These are phyloP conservation scores for Alectura lathami DNA, from an alignment of 2,113 vertebrate genomes.

Conservation along the genomic window DNA sequence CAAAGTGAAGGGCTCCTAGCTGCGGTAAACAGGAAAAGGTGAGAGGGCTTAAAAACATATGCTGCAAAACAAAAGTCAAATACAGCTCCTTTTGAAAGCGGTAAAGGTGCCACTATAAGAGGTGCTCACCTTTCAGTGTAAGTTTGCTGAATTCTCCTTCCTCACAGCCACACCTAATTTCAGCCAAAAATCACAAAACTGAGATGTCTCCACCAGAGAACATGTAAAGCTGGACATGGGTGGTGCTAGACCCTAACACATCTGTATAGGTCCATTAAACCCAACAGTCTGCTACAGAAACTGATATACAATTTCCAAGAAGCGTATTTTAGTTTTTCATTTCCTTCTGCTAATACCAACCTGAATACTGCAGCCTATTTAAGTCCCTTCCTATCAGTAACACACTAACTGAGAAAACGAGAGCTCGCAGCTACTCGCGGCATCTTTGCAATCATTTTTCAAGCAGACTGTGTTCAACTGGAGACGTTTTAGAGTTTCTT, in stretches of 20 bases:
- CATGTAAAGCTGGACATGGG: background rate
- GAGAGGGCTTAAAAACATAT: background rate
- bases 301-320: background rate
- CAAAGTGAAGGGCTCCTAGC: background rate
- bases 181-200: background rate
- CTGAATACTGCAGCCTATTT: background rate
- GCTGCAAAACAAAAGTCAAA: background rate
- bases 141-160: background rate
- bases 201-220: background rate
- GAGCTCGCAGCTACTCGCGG: background rate
- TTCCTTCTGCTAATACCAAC: background rate
- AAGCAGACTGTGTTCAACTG: background rate
- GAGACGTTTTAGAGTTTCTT: background rate
- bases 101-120: background rate
- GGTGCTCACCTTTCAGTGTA: background rate
- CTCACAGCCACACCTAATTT: background rate
- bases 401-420: background rate
- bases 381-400: background rate
- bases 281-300: background rate
- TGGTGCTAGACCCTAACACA: background rate
- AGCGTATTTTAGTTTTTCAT: rapidly evolving
- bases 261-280: background rate
- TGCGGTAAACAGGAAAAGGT: slow-evolving; percentile 56
- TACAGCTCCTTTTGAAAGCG: rapidly evolving
- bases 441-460: background rate